Conservation (phyloP, 1,140 invertebrate genomes). For the Argopecten irradians region DNA sequence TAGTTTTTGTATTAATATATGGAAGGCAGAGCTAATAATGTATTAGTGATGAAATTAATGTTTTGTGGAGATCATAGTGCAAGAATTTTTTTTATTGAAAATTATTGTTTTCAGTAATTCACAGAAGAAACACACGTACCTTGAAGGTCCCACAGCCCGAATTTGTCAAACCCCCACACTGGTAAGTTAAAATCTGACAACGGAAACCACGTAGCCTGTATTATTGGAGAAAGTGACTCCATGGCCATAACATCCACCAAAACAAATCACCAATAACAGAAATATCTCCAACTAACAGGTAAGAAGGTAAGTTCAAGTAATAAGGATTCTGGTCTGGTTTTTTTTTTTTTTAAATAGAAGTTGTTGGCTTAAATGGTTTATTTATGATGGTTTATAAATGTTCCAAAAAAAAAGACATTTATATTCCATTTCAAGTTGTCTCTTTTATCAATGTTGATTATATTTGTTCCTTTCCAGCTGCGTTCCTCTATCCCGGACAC, state of each 20-base stretch:
- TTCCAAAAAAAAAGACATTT: no score
- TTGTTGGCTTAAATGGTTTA: no score
- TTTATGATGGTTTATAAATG: no score
- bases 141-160: slow-evolving; percentile 76
- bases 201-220: slow-evolving; percentile 70
- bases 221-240: slow-evolving; percentile 76
- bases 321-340: no score
- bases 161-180: slow-evolving; percentile 73
- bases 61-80: background rate
- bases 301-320: slow-evolving; percentile 63
- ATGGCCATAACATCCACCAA: slow-evolving; percentile 72
- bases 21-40: no score
- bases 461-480: slow-evolving; percentile 68
- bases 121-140: slow-evolving; percentile 75
- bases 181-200: slow-evolving; percentile 75
- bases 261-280: slow-evolving; percentile 74
- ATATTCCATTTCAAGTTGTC: no score
- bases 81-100: slow-evolving; percentile 35
- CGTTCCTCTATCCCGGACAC: slow-evolving; percentile 69
- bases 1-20: no score
- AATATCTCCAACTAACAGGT: slow-evolving; percentile 72
- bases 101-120: slow-evolving; percentile 67
- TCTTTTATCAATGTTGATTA: no score
- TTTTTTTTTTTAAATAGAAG: no score
- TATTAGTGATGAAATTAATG: background rate